Conservation (phyloP, 2,797 vertebrate genomes). For the Leuciscus waleckii region DNA sequence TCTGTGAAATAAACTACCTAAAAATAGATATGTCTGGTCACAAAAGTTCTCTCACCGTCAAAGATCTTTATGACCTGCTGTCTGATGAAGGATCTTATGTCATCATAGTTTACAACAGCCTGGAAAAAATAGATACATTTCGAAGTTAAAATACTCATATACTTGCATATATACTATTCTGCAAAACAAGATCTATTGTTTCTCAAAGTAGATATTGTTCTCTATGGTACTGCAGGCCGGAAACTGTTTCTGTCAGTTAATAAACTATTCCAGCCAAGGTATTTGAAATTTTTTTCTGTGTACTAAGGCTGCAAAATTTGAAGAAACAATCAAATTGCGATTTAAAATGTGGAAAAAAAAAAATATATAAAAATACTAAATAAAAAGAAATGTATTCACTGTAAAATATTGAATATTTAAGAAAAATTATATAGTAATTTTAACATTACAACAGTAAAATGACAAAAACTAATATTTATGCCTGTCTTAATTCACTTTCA, state of each 20-base stretch:
- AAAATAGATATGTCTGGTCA: not conserved
- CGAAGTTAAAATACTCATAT: not conserved
- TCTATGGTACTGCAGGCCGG: not conserved
- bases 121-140: conserved; percentile 63
- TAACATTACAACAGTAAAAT: not conserved
- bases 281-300: not conserved
- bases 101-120: conserved; percentile 93
- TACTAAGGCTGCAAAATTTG: not conserved
- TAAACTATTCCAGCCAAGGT: not conserved
- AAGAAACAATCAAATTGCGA: too few relatives aligned
- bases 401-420: too few relatives aligned
- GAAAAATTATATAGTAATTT: too few relatives aligned
- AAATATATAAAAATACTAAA: too few relatives aligned
- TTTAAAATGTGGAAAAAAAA: too few relatives aligned
- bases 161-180: not conserved
- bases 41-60: conserved; percentile 82
- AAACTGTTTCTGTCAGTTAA: not conserved
- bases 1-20: not conserved
- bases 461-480: not conserved
- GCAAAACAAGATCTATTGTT: not conserved
- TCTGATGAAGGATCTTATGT: conserved; percentile 92
- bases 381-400: too few relatives aligned
- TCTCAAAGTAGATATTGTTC: not conserved
- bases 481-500: not conserved
- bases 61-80: conserved; percentile 96